Percentiles rank a stretch among this genome's conserved stretches.
These are phyloP conservation scores for Himalopsyche anomala DNA, from an alignment of 2,888 invertebrate genomes.

Conservation along the genomic window DNA sequence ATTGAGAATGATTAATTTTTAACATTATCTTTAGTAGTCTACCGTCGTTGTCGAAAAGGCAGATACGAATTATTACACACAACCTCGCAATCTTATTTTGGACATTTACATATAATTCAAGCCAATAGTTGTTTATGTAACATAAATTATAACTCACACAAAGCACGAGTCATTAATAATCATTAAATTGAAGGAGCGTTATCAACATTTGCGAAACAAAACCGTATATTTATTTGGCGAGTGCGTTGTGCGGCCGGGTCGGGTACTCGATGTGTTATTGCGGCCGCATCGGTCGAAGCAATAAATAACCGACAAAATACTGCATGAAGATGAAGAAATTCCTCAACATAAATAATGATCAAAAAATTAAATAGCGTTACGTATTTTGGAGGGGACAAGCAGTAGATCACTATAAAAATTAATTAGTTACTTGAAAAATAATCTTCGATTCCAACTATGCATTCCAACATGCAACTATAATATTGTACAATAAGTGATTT, in stretches of 20 bases:
- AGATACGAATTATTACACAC: no score
- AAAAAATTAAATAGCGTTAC: background rate
- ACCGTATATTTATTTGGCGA: background rate
- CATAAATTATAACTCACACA: no score
- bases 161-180: background rate
- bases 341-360: background rate
- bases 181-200: background rate
- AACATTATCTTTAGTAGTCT: no score
- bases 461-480: no score
- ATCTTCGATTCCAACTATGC: background rate
- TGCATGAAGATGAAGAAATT: background rate
- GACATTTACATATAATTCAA: no score
- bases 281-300: background rate
- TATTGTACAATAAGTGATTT: no score
- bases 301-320: conserved; percentile 26
- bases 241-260: background rate
- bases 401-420: background rate
- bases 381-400: background rate
- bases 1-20: no score
- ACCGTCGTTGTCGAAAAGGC: no score
- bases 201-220: conserved; percentile 9
- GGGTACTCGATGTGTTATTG: background rate
- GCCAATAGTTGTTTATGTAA: no score
- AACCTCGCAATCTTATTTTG: no score
- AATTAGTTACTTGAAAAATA: background rate